These are phyloP conservation scores for Bombus turneri DNA, from an alignment of 1,140 invertebrate genomes.

Conservation along the genomic window DNA sequence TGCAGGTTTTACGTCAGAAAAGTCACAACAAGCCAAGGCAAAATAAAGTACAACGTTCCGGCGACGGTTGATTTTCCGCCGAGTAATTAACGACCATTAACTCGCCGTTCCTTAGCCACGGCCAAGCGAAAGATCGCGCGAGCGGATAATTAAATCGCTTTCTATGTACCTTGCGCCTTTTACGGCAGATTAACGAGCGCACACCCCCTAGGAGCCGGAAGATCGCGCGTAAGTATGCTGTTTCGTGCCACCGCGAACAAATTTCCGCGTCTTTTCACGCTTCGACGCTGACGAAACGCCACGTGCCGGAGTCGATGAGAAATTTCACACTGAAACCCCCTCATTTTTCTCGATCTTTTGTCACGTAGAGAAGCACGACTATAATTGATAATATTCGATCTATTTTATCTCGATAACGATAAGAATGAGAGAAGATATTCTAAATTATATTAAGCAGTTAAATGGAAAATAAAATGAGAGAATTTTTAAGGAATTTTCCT, in stretches of 20 bases:
- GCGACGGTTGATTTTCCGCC: slow-evolving; percentile 16
- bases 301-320: neutral
- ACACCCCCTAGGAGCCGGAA: slow-evolving; percentile 3
- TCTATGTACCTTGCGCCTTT: slow-evolving; percentile 59
- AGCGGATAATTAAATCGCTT: slow-evolving; percentile 62
- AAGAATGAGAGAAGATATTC: too few relatives aligned
- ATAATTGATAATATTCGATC: neutral
- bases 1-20: neutral
- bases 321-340: neutral
- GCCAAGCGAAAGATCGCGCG: slow-evolving; percentile 35
- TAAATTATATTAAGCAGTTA: too few relatives aligned
- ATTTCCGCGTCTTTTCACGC: slow-evolving; percentile 40
- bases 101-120: slow-evolving; percentile 21
- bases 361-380: neutral
- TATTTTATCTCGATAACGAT: neutral
- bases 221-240: slow-evolving; percentile 49
- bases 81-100: slow-evolving; percentile 48
- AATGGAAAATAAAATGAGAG: too few relatives aligned
- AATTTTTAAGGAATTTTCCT: too few relatives aligned
- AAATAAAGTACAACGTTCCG: neutral
- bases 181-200: slow-evolving; percentile 54
- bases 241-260: slow-evolving; percentile 25
- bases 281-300: neutral
- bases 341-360: neutral
- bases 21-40: neutral